phyloP scores from a whole-genome alignment of 2,888 invertebrate species.

The Gastrophysa polygoni region DNA sequence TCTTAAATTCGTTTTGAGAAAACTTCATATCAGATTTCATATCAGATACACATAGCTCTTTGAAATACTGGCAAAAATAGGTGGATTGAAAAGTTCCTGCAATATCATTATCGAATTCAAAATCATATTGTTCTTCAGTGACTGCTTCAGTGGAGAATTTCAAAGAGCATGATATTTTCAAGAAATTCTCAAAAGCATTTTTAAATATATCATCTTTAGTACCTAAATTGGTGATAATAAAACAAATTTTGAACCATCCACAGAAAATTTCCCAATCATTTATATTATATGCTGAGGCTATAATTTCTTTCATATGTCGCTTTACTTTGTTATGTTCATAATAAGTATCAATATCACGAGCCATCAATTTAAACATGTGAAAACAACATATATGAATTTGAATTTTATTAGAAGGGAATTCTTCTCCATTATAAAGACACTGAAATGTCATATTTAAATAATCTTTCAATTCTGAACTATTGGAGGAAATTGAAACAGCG shows the following conservation, averaged over 20 bases:
- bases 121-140: neutral
- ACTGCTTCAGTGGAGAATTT: neutral
- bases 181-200: slow-evolving; percentile 1
- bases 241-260: slow-evolving; percentile 7
- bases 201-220: neutral
- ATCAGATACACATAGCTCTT: neutral
- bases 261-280: neutral
- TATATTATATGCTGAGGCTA: neutral
- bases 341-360: slow-evolving; percentile 3
- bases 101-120: neutral
- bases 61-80: neutral
- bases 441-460: slow-evolving; percentile 4
- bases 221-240: slow-evolving; percentile 1
- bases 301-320: neutral
- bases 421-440: neutral
- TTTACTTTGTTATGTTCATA: neutral
- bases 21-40: neutral
- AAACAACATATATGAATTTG: slow-evolving; percentile 9
- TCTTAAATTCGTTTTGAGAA: neutral
- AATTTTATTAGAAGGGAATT: neutral
- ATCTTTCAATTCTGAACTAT: slow-evolving; percentile 16
- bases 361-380: slow-evolving; percentile 18
- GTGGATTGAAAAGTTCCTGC: neutral
- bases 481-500: slow-evolving; percentile 23
- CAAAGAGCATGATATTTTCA: neutral